Conservation (phyloP, 2,888 invertebrate genomes). For the Gymnoscelis rufifasciata region DNA sequence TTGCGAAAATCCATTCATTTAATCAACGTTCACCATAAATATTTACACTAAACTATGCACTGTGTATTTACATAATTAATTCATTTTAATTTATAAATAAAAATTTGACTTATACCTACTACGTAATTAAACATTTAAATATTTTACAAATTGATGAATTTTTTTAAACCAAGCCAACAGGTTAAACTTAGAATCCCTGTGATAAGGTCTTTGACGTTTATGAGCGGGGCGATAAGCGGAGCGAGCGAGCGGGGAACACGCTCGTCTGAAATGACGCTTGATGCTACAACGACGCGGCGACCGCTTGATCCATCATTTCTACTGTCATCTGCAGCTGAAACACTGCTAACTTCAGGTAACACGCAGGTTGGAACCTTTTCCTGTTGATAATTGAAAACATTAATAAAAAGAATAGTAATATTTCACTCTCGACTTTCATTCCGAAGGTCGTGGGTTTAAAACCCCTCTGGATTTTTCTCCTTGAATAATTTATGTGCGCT, state of each 20-base stretch:
- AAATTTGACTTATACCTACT: constrained; percentile 3
- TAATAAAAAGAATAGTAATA: no score
- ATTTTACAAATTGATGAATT: constrained; percentile 30
- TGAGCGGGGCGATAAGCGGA: constrained; percentile 37
- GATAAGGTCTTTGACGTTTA: constrained; percentile 34
- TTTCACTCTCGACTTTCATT: no score
- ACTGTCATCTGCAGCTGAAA: constrained; percentile 58
- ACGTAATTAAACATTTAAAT: constrained; percentile 6
- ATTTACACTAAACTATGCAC: constrained; percentile 35
- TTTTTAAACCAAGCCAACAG: constrained; percentile 31
- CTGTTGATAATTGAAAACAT: constrained; percentile 35
- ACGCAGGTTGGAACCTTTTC: constrained; percentile 66
- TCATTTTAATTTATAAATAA: constrained; percentile 2
- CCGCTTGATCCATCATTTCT: constrained; percentile 63
- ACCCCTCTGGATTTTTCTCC: no score
- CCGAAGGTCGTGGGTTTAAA: no score
- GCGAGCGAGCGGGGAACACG: constrained; percentile 57
- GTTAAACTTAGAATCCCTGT: constrained; percentile 33
- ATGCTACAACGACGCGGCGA: constrained; percentile 81
- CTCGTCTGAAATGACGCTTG: constrained; percentile 83
- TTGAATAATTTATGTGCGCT: no score
- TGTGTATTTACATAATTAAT: constrained; percentile 35
- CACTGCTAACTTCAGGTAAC: constrained; percentile 74
- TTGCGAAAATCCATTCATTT: constrained; percentile 27
- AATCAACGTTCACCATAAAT: constrained; percentile 39